Conservation (phyloP, 2,888 invertebrate species). For the Xiphydria camelus region DNA sequence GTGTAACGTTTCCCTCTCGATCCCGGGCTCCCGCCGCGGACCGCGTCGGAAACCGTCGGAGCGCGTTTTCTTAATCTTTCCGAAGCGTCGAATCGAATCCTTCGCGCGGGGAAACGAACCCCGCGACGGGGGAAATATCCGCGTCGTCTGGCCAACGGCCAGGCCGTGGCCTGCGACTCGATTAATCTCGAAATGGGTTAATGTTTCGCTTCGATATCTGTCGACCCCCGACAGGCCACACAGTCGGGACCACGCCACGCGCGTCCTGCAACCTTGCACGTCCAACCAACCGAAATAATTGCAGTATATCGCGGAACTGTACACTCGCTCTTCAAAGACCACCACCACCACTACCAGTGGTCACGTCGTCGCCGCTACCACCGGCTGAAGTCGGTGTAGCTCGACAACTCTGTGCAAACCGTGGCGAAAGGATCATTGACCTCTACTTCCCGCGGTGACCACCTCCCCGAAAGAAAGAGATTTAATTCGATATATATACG, state of each 20-base stretch:
- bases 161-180: no score
- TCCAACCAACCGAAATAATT: constrained; percentile 19
- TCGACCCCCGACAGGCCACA: not conserved
- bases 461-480: no score
- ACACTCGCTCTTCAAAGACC: constrained; percentile 12
- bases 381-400: no score
- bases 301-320: constrained; percentile 10
- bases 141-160: not conserved
- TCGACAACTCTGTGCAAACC: no score
- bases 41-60: no score
- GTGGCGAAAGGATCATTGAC: no score
- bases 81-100: constrained; percentile 19
- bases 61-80: no score
- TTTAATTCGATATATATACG: no score
- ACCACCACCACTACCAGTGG: no score
- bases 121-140: not conserved
- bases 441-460: no score
- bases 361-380: no score
- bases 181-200: constrained; percentile 13
- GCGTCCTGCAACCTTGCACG: constrained; percentile 2
- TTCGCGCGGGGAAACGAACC: constrained; percentile 1
- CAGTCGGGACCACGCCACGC: not conserved
- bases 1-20: constrained; percentile 17
- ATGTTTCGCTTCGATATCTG: constrained; percentile 10
- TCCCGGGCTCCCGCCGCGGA: no score